Evolutionary conservation across 2,113 vertebrate genomes (phyloP).

Genomic region (Sphaerodactylus townsendi): DNA sequence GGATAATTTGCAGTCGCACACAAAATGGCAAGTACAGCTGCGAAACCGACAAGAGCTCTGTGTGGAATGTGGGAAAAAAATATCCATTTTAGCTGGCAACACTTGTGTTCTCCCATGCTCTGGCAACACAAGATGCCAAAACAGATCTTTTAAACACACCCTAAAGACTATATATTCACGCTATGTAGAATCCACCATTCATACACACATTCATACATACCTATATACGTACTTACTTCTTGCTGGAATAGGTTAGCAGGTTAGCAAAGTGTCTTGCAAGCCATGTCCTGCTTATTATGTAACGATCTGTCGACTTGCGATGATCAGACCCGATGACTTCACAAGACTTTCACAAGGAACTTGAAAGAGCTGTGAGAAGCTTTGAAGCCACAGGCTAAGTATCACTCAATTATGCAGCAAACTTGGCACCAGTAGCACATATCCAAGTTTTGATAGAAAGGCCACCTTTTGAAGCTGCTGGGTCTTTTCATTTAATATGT

Average conservation of each 20-base stretch:
- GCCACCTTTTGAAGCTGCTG: neutral
- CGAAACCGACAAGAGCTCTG: no score
- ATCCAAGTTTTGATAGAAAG: neutral
- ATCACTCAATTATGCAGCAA: neutral
- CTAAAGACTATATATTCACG: no score
- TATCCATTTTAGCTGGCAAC: no score
- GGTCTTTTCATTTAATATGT: conserved; percentile 22
- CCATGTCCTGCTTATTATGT: neutral
- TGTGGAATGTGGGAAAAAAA: no score
- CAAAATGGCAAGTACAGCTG: no score
- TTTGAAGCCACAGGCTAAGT: neutral
- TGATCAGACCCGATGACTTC: neutral
- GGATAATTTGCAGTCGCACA: no score
- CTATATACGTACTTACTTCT: no score
- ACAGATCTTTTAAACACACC: no score
- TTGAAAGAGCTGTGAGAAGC: neutral
- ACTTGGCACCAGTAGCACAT: neutral
- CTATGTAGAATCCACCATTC: no score
- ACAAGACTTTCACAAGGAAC: neutral
- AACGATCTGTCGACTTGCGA: accelerated
- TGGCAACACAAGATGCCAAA: no score
- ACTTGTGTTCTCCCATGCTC: no score
- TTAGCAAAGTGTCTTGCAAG: neutral
- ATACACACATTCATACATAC: no score
- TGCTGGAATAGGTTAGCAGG: neutral